Conservation (phyloP, 2,888 invertebrate species). For the Pristionchus arcanus region DNA sequence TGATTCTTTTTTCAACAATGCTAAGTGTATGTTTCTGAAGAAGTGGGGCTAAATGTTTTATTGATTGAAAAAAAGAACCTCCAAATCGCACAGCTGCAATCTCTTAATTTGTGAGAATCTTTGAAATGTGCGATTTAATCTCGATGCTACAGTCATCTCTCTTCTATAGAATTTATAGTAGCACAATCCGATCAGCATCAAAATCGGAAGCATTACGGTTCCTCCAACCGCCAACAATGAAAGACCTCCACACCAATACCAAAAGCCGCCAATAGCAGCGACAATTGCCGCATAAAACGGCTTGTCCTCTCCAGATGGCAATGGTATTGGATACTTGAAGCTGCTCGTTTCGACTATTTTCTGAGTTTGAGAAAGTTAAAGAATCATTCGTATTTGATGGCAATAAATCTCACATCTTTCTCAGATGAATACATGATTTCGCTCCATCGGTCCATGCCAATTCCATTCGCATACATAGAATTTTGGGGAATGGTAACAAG, state of each 20-base stretch:
- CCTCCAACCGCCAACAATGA: too few relatives aligned
- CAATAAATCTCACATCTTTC: neutral
- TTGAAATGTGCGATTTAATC: neutral
- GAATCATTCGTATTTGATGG: too few relatives aligned
- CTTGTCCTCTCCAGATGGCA: neutral
- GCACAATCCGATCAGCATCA: neutral
- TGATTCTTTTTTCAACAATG: too few relatives aligned
- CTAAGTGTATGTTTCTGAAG: too few relatives aligned
- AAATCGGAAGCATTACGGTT: neutral
- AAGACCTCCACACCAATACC: neutral
- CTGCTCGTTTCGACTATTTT: neutral
- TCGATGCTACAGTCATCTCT: neutral
- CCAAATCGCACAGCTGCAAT: neutral
- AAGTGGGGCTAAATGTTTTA: too few relatives aligned
- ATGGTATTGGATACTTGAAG: neutral
- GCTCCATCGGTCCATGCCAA: neutral
- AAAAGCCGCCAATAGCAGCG: neutral
- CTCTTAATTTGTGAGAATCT: neutral
- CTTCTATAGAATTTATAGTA: neutral
- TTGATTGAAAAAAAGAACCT: too few relatives aligned
- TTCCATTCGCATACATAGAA: neutral
- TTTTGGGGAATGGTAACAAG: neutral
- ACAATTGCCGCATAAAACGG: neutral
- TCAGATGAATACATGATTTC: neutral
- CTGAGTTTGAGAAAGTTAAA: neutral